Evolutionary conservation across 2,888 invertebrate genomes (phyloP), one percentile per base, ranked within the genome.

Genomic region (Euzetes globulus): DNA sequence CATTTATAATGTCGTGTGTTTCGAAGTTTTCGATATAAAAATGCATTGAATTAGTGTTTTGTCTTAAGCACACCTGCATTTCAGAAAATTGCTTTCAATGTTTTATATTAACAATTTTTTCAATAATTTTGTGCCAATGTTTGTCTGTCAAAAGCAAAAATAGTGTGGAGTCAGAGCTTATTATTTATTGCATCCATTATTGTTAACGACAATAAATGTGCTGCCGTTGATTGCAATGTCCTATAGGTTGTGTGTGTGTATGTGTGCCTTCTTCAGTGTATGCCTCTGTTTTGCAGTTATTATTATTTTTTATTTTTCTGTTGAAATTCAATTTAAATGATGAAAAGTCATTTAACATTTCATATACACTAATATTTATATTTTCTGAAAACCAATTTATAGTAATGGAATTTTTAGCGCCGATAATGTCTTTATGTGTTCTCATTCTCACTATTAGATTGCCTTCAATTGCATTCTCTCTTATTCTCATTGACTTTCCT

Each of bases 241-340:
- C 22, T 15, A 37, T 68, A 45, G 6, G 5, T 45, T 22, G 5
- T 17, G 17, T 3, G 19, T n/a, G n/a, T n/a, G n/a, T n/a, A n/a
- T n/a, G 29, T 27, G 1, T 58, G 27, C n/a, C 15, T 7, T 60
- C 5, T 27, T 17, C 13, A 33, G 11, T 9, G 41, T 13, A 4
- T 41, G 41, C 41, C 41, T 41, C 41, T 13, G 13, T 1, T 41
- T 41, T 41, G 41, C 1, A 41, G 41, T 13, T 9, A 41, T n/a
- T n/a, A 13, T 13, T 41, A 13, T 22, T 9, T 33, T 60, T 33
- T 33, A 3, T 27, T 60, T 2, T 60, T 7, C 13, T 41, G 37
- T 68, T 37, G 41, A 68, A 68, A 68, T 68, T 68, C 41, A 68
- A 68, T 68, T 68, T 68, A 68, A 68, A 68, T 68, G 68, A 68